Percentiles rank a stretch among this genome's conserved stretches.
Evolutionary conservation across 2,113 vertebrate species (phyloP).

Genomic region (Anguilla rostrata): DNA sequence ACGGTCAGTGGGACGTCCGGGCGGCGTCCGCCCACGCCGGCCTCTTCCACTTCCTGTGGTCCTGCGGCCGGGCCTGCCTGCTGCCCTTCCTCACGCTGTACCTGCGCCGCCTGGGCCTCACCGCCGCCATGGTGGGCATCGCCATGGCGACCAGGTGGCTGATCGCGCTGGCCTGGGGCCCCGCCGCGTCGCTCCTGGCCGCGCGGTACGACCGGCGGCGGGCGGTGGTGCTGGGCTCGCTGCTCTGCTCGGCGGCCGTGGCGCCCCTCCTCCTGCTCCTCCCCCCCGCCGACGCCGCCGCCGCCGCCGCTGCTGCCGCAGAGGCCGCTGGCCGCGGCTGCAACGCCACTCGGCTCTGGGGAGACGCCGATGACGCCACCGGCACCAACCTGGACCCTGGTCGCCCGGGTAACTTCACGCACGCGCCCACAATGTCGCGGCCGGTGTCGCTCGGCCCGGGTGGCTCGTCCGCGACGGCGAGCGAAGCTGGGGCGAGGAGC

Average conservation of each 20-base stretch:
- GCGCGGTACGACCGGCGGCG: constrained; percentile 68
- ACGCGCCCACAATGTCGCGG: neutral
- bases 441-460: no score
- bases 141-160: constrained; percentile 74
- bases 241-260: constrained; percentile 68
- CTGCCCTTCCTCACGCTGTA: constrained; percentile 85
- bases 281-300: constrained; percentile 43
- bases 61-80: constrained; percentile 69
- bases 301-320: constrained; percentile 20
- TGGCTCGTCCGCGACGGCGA: no score
- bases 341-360: constrained; percentile 43
- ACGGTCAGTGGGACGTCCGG: constrained; percentile 73
- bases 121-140: constrained; percentile 73
- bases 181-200: constrained; percentile 66
- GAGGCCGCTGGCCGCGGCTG: constrained; percentile 45
- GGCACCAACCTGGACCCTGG: neutral
- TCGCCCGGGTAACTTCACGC: neutral
- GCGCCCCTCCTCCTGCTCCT: constrained; percentile 71
- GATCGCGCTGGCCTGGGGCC: constrained; percentile 70
- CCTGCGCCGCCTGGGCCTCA: constrained; percentile 77
- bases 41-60: constrained; percentile 74
- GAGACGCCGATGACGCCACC: neutral
- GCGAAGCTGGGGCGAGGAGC: neutral
- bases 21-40: constrained; percentile 70
- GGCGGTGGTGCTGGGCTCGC: constrained; percentile 59